Base-by-base conservation (phyloP, 2,113 vertebrate species). In the Trogon melanurus region DNA sequence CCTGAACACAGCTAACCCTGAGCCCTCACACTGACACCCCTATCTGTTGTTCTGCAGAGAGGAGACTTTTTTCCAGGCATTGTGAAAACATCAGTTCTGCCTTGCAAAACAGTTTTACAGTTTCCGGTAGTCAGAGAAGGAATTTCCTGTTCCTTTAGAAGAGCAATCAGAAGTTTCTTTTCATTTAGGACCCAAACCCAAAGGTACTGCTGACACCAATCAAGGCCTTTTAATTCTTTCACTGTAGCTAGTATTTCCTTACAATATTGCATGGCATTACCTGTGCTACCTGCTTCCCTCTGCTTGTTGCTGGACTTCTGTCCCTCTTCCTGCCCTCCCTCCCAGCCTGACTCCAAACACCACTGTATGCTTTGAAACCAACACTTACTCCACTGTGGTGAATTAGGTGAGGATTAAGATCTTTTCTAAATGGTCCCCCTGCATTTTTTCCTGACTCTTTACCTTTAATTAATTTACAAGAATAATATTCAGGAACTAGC, bases 21-120 rank as follows among this genome's bases (percentile, higher is more conserved):
- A 18, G 47, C 30, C 6, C 36, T 9, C 32, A 3, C 13, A 0
- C 20, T 16, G 67, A 23, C 44, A 7, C 57, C 21, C 6, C 0
- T 4, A 11, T 9, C n/a, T 32, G 51, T 1, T 16, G 36, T 16
- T 5, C 0, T 23, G 22, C 79, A 56, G 16, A 23, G 29, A 27
- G 6, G 4, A 34, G 44, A 7, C 25, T 18, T 38, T 12, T 12
- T 44, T 57, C n/a, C 29, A 45, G 50, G 50, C 34, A 6, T 15
- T 29, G 3, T 11, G 45, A 30, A 67, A 70, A 50, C 32, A 20
- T 17, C 6, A 3, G 19, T 50, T 12, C 30, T 41, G 3, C 71
- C 27, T 45, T 27, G 29, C 29, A n/a, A 32, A 74, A 21, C 11
- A 5, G 14, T 0, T 64, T 50, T 58, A 38, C 38, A 16, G 29